Percentiles rank a stretch among this genome's conserved stretches.
Evolutionary conservation across 2,888 invertebrate genomes (phyloP).

Genomic region (Trissolcus japonicus): DNA sequence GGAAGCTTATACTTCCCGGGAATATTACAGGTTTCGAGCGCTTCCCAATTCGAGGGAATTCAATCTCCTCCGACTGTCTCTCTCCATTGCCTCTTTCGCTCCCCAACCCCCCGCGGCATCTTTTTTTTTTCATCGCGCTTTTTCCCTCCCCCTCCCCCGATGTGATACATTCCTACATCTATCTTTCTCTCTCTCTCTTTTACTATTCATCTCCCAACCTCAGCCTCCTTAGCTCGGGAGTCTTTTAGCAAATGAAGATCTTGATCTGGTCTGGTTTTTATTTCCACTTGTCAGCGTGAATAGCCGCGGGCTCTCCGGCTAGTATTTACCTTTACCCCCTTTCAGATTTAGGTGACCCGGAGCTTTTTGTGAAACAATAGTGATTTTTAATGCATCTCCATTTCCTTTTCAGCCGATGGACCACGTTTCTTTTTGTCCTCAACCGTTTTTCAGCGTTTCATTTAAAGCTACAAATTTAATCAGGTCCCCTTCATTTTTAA

Average conservation of each 20-base stretch:
- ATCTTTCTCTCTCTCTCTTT: not conserved
- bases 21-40: conserved; percentile 56
- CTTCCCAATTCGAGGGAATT: conserved; percentile 54
- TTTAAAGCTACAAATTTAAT: not conserved
- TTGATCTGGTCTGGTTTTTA: conserved; percentile 31
- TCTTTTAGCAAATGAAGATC: conserved; percentile 48
- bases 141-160: no score
- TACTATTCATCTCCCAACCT: conserved; percentile 23
- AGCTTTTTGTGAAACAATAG: conserved; percentile 40
- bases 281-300: conserved; percentile 35
- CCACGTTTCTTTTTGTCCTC: not conserved
- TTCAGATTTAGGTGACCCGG: conserved; percentile 49
- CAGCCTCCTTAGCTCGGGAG: conserved; percentile 15
- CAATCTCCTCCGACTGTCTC: conserved; percentile 17
- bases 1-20: conserved; percentile 56
- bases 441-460: conserved; percentile 4
- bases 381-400: conserved; percentile 1
- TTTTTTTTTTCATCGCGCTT: no score
- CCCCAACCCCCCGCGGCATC: not conserved
- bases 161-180: not conserved
- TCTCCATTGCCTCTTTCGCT: conserved; percentile 6
- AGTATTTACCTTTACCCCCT: conserved; percentile 37
- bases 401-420: not conserved
- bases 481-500: not conserved
- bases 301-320: conserved; percentile 17